These are phyloP conservation scores for Drosophila rubida DNA, from an alignment of 2,888 invertebrate species.

Conservation along the genomic window DNA sequence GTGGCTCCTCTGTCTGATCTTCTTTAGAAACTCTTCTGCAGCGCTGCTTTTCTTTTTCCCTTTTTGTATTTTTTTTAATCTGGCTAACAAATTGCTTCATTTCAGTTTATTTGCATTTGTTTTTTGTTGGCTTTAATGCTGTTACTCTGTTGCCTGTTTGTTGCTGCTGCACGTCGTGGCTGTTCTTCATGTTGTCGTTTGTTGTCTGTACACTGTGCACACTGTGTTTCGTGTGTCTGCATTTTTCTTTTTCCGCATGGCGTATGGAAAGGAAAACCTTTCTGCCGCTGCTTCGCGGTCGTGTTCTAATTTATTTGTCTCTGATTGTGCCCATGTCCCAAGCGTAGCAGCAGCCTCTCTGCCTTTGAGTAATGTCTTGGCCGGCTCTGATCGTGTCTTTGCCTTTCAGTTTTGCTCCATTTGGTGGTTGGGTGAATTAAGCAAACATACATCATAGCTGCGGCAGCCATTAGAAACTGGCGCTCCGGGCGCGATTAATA, in stretches of 20 bases:
- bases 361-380: conserved; percentile 40
- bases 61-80: conserved; percentile 64
- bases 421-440: conserved; percentile 55
- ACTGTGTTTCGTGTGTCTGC: conserved; percentile 56
- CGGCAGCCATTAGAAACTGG: conserved; percentile 64
- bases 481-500: conserved; percentile 51
- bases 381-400: conserved; percentile 53
- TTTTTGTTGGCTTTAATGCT: conserved; percentile 19
- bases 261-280: conserved; percentile 42
- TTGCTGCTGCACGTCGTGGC: conserved; percentile 46
- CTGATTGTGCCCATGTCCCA: conserved; percentile 74
- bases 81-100: conserved; percentile 79
- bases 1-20: conserved; percentile 55
- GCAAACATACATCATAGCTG: conserved; percentile 71
- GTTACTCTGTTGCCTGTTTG: conserved; percentile 25
- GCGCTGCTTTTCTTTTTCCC: not conserved
- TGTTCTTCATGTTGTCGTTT: conserved; percentile 24
- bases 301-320: conserved; percentile 81
- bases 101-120: conserved; percentile 80
- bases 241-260: conserved; percentile 17
- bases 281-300: conserved; percentile 61
- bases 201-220: conserved; percentile 34
- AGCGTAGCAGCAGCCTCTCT: conserved; percentile 5
- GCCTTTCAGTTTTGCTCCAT: conserved; percentile 7
- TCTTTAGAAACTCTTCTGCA: conserved; percentile 41